These are phyloP conservation scores for Buceros bicornis DNA, from an alignment of 2,797 vertebrate genomes.

Conservation along the genomic window DNA sequence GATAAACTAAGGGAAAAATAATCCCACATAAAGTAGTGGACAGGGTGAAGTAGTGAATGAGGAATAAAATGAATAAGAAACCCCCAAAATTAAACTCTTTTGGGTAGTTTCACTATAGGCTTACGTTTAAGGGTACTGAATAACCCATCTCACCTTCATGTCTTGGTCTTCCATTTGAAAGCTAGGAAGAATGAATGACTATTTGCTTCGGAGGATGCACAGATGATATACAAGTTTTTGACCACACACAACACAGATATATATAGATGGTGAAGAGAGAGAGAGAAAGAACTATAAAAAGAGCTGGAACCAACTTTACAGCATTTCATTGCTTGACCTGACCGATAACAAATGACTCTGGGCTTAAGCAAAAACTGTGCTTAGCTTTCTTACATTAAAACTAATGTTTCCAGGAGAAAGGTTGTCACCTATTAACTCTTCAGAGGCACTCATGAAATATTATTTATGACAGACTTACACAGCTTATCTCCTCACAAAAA, in stretches of 20 bases:
- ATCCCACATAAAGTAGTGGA: neutral
- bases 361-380: neutral
- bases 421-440: neutral
- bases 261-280: neutral
- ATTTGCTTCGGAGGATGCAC: neutral
- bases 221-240: neutral
- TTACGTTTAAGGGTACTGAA: neutral
- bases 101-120: neutral
- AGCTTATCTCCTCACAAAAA: neutral
- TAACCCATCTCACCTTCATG: neutral
- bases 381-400: neutral
- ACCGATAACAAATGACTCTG: neutral
- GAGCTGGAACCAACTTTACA: neutral
- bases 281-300: neutral
- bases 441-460: neutral
- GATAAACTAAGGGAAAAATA: neutral
- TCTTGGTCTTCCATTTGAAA: neutral
- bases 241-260: neutral
- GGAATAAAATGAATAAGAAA: neutral
- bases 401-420: neutral
- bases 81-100: neutral
- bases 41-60: neutral
- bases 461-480: neutral
- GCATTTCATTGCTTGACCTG: neutral
- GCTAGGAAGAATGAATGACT: neutral